Evolutionary conservation across 2,797 vertebrate genomes (phyloP), one percentile per base, ranked within the genome.

Genomic region (Betta splendens): DNA sequence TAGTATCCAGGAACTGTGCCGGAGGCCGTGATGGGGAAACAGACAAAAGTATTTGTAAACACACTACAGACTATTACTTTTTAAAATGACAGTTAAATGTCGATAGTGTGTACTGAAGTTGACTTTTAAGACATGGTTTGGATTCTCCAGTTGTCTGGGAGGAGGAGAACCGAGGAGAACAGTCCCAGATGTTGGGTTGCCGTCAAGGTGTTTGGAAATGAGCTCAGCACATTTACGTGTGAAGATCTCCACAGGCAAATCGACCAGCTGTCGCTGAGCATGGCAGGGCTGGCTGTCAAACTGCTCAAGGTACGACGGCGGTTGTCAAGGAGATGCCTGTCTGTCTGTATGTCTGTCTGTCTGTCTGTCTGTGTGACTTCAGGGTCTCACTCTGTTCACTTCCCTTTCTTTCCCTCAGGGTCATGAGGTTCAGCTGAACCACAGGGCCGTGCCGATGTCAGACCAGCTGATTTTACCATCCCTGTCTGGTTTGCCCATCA

Each of bases 131-230:
- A 5, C 31, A 12, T 32, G 12, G 12, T 32, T 32, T 12, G 12
- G 5, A 12, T 12, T 32, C 2, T 36, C 6, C 81, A 96, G 95
- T 84, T 94, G 68, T 85, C 88, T 58, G 81, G 77, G 45, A 75
- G 79, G 66, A 85, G 2, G 0, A 69, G 33, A 40, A 13, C 52
- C 9, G 79, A 69, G 23, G 79, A 81, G 9, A 64, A 48, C 25
- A 20, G 1, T 0, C 79, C 89, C 25, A 84, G 42, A 40, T 96
- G 94, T 50, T 81, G 87, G 65, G 56, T 94, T 16, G 86, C 87
- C 20, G 56, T 94, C 28, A 96, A 94, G 75, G 81, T 96, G 68
- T 94, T 95, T 64, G 94, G 94, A 31, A 94, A 91, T 5, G 93
- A 97, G 72, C 77, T 96, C 67, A 90, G 67, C 9, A 88, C 91